Evolutionary conservation across 2,797 vertebrate genomes (phyloP).

Genomic region (Sebastes goodei): DNA sequence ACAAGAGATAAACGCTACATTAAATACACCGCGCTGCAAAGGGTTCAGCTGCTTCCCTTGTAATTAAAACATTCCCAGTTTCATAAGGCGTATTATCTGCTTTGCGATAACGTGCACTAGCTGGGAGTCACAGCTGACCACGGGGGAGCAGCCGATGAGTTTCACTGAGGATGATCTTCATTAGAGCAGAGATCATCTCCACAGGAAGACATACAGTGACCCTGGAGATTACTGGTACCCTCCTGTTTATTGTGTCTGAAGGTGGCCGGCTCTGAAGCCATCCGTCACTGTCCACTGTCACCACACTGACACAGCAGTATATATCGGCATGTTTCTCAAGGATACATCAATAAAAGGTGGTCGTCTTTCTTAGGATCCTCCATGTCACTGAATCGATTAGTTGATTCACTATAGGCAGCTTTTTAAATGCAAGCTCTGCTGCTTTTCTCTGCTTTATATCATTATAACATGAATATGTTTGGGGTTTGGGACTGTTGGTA

Average conservation of each 20-base stretch:
- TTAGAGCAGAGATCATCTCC: slow-evolving; percentile 3
- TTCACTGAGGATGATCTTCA: slow-evolving; percentile 28
- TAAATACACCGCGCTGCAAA: not conserved
- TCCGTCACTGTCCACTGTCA: not conserved
- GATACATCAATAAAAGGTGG: slow-evolving; percentile 26
- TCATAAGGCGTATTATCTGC: not conserved
- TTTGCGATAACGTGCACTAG: not conserved
- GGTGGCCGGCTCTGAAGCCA: not conserved
- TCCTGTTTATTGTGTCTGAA: slow-evolving; percentile 13
- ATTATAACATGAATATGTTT: not conserved
- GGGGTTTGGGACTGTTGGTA: not conserved
- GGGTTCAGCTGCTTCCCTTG: not conserved
- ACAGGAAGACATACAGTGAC: slow-evolving; percentile 25
- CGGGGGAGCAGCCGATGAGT: not conserved
- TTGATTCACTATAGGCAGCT: not conserved
- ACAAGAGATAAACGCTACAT: slow-evolving; percentile 2
- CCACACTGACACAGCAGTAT: slow-evolving; percentile 9
- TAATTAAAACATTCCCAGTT: not conserved
- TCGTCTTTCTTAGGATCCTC: slow-evolving; percentile 24
- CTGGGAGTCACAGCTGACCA: not conserved
- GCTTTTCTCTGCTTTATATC: not conserved
- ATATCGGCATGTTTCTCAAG: slow-evolving; percentile 17
- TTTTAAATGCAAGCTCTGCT: not conserved
- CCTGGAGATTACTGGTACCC: slow-evolving; percentile 20
- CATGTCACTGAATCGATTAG: not conserved